Evolutionary conservation across 2,113 vertebrate species (phyloP), one percentile per base, ranked within the genome.

Genomic region (Cervus canadensis): DNA sequence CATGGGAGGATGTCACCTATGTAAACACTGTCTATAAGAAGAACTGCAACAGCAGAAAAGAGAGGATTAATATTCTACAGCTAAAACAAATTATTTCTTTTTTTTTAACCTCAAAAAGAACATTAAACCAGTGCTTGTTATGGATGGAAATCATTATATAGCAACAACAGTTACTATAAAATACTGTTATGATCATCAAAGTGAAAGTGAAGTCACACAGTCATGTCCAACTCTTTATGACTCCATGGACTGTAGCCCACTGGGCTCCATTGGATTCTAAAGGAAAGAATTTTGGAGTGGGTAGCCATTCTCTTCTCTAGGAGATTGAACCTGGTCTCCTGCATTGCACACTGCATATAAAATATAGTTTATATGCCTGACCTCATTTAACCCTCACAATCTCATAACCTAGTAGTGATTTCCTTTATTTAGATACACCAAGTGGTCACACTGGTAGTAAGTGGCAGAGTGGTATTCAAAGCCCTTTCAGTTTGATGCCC

Each of bases 21-120:
- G 3, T 57, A 23, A 64, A 57, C 9, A 67, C 56, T 74, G 16
- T 64, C 7, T 54, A 40, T 81, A 19, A 87, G 59, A 81, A 57
- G 26, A 40, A 71, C 43, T 26, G 19, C 52, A 71, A 43, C 7
- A 88, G 33, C 14, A 45, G 33, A 40, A 85, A 86, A 86, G 28
- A 54, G 3, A 45, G 14, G 52, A 71, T 43, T 71, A 15, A 4
- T 59, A 82, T 26, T 74, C 56, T 71, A 87, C 33, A 87, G 21
- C 14, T 59, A 25, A 92, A 87, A 92, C 10, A 45, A 40, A 40
- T n/a, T 92, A 48, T 71, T 92, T 67, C 40, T 52, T 15, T 87
- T 92, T 92, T 71, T 87, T 50, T 50, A 88, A 71, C 33, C 26
- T 71, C 81, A 11, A 60, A 92, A 87, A 82, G 36, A 82, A 87